Conservation (phyloP, 2,797 vertebrate genomes). For the Thaleichthys pacificus region DNA sequence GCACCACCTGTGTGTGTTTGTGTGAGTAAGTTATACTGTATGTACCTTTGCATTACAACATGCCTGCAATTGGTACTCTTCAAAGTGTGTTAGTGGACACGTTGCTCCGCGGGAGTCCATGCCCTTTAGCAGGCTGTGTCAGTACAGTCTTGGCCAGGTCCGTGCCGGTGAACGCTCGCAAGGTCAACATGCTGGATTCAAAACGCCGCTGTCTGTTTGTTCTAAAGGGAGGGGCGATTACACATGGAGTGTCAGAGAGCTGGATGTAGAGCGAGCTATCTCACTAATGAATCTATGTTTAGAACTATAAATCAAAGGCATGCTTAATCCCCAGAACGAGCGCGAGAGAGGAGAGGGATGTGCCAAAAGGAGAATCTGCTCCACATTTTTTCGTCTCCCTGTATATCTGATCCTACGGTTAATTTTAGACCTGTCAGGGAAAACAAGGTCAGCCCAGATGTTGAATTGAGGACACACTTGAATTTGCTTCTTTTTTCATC, state of each 20-base stretch:
- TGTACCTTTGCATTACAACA: conserved; percentile 1
- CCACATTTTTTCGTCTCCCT: conserved; percentile 68
- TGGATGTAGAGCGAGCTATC: conserved; percentile 63
- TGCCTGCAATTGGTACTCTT: no score
- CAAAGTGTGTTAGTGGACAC: no score
- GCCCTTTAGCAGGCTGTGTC: neutral
- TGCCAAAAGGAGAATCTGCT: conserved; percentile 72
- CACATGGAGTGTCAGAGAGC: conserved; percentile 40
- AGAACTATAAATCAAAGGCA: conserved; percentile 72
- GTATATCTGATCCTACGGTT: conserved; percentile 70
- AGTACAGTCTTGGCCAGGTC: neutral
- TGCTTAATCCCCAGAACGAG: conserved; percentile 68
- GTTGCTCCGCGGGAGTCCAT: neutral
- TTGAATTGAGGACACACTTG: conserved; percentile 74
- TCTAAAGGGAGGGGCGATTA: conserved; percentile 18
- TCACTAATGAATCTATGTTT: conserved; percentile 74
- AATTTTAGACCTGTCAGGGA: conserved; percentile 73
- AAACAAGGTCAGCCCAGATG: conserved; percentile 76
- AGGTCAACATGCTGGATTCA: neutral
- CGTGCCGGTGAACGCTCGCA: no score
- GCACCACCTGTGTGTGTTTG: conserved; percentile 6
- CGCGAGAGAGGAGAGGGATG: conserved; percentile 48
- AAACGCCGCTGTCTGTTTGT: neutral
- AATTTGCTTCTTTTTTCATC: conserved; percentile 69
- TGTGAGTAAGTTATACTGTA: neutral